Percentiles rank a stretch among this genome's conserved stretches.
These are phyloP conservation scores for Elephantulus edwardii DNA, from an alignment of 2,113 vertebrate genomes.

Conservation along the genomic window DNA sequence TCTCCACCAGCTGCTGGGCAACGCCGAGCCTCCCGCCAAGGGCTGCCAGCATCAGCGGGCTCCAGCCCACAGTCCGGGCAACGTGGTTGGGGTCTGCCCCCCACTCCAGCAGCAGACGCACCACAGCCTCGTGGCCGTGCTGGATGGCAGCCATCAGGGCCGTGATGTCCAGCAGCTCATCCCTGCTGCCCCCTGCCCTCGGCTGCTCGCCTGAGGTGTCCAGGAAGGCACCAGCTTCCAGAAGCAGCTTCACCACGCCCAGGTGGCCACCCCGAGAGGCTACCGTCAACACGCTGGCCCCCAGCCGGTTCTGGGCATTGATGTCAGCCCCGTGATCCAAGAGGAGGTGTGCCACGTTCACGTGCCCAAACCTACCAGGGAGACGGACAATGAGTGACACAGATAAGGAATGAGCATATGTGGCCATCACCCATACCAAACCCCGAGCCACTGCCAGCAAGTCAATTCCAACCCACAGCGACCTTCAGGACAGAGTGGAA, in stretches of 20 bases:
- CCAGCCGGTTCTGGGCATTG: constrained; percentile 93
- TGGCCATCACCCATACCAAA: not conserved
- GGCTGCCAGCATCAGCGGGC: constrained; percentile 93
- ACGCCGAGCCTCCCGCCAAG: constrained; percentile 89
- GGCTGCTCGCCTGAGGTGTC: constrained; percentile 86
- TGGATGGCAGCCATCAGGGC: constrained; percentile 93
- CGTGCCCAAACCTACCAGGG: constrained; percentile 91
- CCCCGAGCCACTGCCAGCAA: no score
- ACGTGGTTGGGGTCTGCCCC: constrained; percentile 90
- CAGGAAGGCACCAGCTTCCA: constrained; percentile 92
- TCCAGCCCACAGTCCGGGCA: constrained; percentile 92
- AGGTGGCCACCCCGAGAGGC: constrained; percentile 93
- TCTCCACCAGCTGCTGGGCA: constrained; percentile 93
- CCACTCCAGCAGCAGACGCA: constrained; percentile 93
- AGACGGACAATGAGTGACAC: not conserved
- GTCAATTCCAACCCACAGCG: no score
- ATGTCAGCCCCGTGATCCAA: constrained; percentile 96
- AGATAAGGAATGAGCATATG: no score
- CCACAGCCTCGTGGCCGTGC: constrained; percentile 90
- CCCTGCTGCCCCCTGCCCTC: constrained; percentile 82
- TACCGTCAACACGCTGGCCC: constrained; percentile 94
- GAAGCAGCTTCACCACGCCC: constrained; percentile 91
- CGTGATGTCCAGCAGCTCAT: constrained; percentile 90
- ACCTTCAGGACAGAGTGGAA: no score
- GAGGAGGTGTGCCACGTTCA: constrained; percentile 91